Base-by-base conservation (phyloP, 2,113 vertebrate genomes). In the Ranitomeya imitator region DNA sequence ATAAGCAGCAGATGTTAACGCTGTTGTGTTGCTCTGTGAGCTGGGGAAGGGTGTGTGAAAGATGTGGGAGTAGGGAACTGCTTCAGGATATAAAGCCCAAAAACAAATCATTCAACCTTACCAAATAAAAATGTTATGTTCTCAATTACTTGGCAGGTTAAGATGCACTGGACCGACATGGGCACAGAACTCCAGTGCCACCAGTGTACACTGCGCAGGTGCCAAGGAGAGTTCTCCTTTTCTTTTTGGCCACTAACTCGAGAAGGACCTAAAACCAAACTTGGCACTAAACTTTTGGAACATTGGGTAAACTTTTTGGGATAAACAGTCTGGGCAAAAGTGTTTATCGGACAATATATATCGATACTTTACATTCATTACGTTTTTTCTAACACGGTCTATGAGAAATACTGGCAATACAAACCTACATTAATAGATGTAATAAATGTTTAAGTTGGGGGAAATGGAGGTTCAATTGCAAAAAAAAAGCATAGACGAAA, bases 1-100 rank as follows among this genome's bases (percentile, higher is more conserved):
- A 89, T 85, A 61, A 78, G 87, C 71, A 89, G 87, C 87, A 89
- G 87, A 89, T 89, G 87, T 89, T 76, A 89, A 59, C 57, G 18
- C 59, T 74, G 67, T n/a, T 76, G 57, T 45, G 26, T 74, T 73
- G 59, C 60, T 84, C 71, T 69, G 81, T n/a, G 87, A 89, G 81
- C 52, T 73, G 77, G 87, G 57, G 45, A 88, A 77, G 87, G 87
- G 87, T 88, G 87, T 85, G 87, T 89, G 81, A 89, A 89, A 85
- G 60, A 78, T 67, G 87, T 85, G 87, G 87, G 87, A 79, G 87
- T 65, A 84, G 12, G 26, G n/a, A 80, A 87, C n/a, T 55, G 80
- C 69, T 84, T 51, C 73, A 76, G 79, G 79, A 88, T 83, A 74
- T 21, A 18, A 73, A 76, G 79, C 79, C 86, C 57, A 63, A 88